These are phyloP conservation scores for Fragum fragum DNA, from an alignment of 2,888 invertebrate genomes.

Conservation along the genomic window DNA sequence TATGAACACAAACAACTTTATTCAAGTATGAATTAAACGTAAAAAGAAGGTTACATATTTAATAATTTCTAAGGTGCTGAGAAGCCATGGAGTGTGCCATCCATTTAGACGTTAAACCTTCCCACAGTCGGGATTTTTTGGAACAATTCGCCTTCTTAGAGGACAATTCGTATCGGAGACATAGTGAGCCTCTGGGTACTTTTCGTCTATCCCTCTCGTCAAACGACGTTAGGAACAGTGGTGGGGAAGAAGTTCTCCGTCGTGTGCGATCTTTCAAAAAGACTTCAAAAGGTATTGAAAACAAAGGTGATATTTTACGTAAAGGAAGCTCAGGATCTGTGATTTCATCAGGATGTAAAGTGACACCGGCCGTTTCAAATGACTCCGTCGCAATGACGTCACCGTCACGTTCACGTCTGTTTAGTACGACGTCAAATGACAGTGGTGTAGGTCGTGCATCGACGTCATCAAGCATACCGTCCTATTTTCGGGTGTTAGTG, in stretches of 20 bases:
- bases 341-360: slow-evolving; percentile 89
- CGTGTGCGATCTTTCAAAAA: slow-evolving; percentile 97
- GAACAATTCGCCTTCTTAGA: background rate
- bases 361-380: slow-evolving; percentile 81
- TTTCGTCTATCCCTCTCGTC: slow-evolving; percentile 59
- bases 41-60: background rate
- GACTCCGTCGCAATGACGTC: background rate
- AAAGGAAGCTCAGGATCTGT: slow-evolving; percentile 92
- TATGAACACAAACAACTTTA: no score
- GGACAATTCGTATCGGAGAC: slow-evolving; percentile 38
- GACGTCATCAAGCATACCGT: slow-evolving; percentile 66
- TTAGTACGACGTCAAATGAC: slow-evolving; percentile 64
- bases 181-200: slow-evolving; percentile 60
- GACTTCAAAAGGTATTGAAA: slow-evolving; percentile 92
- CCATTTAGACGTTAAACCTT: background rate
- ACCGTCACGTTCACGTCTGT: slow-evolving; percentile 55
- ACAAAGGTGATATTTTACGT: slow-evolving; percentile 96
- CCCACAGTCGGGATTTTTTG: background rate
- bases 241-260: slow-evolving; percentile 67
- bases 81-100: slow-evolving; percentile 7
- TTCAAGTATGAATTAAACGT: background rate
- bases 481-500: slow-evolving; percentile 90
- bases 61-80: background rate
- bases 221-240: slow-evolving; percentile 53
- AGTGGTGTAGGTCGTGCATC: slow-evolving; percentile 56